A percentile compares a stretch with the other conserved stretches of the same genome.
phyloP scores from a whole-genome alignment of 2,113 vertebrate genomes.

The Brienomyrus longianalis region DNA sequence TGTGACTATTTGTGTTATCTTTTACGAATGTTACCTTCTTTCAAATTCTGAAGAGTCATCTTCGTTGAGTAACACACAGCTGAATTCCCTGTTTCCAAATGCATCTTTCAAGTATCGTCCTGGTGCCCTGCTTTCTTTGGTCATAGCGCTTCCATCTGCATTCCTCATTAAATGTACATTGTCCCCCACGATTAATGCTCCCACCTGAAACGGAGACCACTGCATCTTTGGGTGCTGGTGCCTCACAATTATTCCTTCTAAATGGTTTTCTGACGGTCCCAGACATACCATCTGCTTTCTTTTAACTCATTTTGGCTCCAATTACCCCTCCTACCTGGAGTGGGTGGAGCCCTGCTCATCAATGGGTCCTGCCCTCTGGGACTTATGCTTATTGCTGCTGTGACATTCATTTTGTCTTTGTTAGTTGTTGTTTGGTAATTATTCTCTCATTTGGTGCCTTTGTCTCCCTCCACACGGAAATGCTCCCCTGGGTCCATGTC shows the following conservation, averaged over 20 bases:
- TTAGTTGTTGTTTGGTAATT: neutral
- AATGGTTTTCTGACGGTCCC: constrained; percentile 21
- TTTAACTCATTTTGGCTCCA: neutral
- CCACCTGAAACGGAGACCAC: neutral
- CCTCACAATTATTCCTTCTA: neutral
- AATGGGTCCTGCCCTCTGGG: neutral
- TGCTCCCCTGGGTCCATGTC: neutral
- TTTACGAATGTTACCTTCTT: neutral
- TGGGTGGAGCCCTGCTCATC: neutral
- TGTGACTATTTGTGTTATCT: neutral
- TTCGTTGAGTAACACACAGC: neutral
- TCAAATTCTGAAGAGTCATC: neutral
- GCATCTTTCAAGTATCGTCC: neutral
- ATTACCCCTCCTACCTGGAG: neutral
- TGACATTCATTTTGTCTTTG: neutral
- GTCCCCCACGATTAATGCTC: neutral
- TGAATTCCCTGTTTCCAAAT: neutral
- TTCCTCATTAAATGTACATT: neutral
- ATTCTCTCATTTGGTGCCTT: neutral
- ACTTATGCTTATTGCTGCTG: neutral
- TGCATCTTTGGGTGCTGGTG: neutral
- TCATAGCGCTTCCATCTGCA: neutral
- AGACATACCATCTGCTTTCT: constrained; percentile 16
- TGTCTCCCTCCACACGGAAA: neutral
- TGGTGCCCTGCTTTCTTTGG: neutral